phyloP scores from a whole-genome alignment of 1,140 invertebrate species.

The Monochamus saltuarius region DNA sequence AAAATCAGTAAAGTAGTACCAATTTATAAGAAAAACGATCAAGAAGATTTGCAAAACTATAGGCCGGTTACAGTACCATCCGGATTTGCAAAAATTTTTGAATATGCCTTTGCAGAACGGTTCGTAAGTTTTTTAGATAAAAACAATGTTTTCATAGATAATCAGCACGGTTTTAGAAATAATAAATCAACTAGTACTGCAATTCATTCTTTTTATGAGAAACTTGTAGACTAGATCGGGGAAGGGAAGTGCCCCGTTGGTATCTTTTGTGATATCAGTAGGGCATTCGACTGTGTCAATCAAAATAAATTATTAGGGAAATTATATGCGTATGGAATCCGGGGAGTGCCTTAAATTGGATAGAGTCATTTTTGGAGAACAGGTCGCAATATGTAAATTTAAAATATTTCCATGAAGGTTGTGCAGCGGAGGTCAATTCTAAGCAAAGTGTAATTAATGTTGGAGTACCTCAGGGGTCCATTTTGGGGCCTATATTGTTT shows the following conservation, averaged over 20 bases:
- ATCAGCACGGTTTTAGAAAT: conserved; percentile 12
- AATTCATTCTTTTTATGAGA: conserved; percentile 13
- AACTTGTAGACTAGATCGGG: conserved; percentile 15
- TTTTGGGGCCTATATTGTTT: no score
- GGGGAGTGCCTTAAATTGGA: conserved; percentile 4
- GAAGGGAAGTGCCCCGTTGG: conserved; percentile 6
- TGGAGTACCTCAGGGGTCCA: no score
- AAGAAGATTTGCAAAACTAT: no score
- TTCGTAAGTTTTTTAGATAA: conserved; percentile 2
- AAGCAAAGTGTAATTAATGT: no score
- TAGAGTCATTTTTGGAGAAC: conserved; percentile 8
- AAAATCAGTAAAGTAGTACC: no score
- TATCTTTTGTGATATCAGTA: conserved; percentile 20
- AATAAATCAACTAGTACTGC: conserved; percentile 2
- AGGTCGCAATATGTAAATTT: conserved; percentile 4
- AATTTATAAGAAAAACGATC: no score
- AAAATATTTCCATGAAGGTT: no score
- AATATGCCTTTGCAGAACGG: conserved; percentile 16
- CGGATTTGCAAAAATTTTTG: conserved; percentile 17
- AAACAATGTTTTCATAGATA: conserved; percentile 1
- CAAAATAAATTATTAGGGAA: conserved; percentile 3
- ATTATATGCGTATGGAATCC: neutral
- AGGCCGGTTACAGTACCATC: no score
- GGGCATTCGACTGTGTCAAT: conserved; percentile 23
- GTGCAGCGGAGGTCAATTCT: no score